Evolutionary conservation across 2,888 invertebrate species (phyloP).

Genomic region (Microchrysa polita): DNA sequence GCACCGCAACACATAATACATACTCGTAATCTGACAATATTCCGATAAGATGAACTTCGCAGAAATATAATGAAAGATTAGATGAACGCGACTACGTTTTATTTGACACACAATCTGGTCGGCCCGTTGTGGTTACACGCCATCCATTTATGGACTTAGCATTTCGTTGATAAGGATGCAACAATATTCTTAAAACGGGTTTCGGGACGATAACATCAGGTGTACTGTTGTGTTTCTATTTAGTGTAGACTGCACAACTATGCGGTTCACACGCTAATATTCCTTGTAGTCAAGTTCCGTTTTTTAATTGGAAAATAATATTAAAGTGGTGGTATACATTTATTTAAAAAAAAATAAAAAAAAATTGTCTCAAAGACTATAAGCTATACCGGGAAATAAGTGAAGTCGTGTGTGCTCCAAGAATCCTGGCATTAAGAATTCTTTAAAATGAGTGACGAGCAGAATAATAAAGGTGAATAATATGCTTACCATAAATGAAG

Average conservation of each 20-base stretch:
- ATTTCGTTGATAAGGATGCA: conserved; percentile 7
- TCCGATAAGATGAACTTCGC: conserved; percentile 37
- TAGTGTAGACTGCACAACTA: conserved; percentile 15
- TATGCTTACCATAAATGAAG: not conserved
- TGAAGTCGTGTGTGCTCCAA: not conserved
- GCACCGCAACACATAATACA: conserved; percentile 19
- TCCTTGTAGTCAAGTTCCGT: too few species aligned
- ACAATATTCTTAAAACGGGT: not conserved
- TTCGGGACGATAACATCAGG: conserved; percentile 14
- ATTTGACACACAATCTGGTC: not conserved
- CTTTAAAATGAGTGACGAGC: conserved; percentile 18
- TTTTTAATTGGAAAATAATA: too few species aligned
- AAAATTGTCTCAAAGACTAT: not conserved
- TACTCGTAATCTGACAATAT: conserved; percentile 29
- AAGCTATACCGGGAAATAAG: not conserved
- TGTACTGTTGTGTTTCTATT: not conserved
- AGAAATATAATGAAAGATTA: conserved; percentile 26
- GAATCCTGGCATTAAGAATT: not conserved
- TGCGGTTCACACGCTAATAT: conserved; percentile 31
- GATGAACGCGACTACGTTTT: too few species aligned
- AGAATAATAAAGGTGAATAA: conserved; percentile 26
- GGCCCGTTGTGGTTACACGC: not conserved
- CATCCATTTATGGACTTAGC: not conserved
- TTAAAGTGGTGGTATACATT: not conserved
- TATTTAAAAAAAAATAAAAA: not conserved